Base-by-base conservation (phyloP, 2,888 invertebrate genomes). In the Ornithoptera alexandrae region DNA sequence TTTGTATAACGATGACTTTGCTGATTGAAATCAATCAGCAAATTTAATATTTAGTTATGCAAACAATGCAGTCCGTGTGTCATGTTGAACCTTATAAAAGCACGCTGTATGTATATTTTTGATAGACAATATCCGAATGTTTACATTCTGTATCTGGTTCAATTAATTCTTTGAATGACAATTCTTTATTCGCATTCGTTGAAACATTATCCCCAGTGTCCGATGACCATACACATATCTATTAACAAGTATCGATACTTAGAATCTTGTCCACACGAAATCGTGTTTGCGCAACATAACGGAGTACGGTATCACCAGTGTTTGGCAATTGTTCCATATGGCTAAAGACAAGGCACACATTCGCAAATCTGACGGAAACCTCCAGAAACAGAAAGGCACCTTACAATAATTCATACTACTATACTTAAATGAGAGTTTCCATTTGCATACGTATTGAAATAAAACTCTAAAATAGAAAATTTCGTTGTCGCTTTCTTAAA, bases 21-120 rank as follows among this genome's bases (percentile, higher is more conserved):
- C 71, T 64, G 65, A 69, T 69, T 65, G 67, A 65, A 67, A 71
- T 62, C 72, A 72, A 72, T 71, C 64, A 67, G 69, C 67, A 57
- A 69, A 71, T 71, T 72, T 69, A 67, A 69, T 71, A 67, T 70
- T 50, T 66, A 66, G 46, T 66, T n/a, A n/a, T 6, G 42, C 46
- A 50, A n/a, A 58, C 46, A 50, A 30, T 39, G 36, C 36, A n/a
- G 56, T 20, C 15, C 20, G 36, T 36, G 53, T 30, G 17, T 24
- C 59, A 61, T 15, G 18, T 36, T 15, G 36, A 18, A 60, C 24
- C 36, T 20, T 36, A 18, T 30, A 4, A 39, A 58, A 68, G 58
- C 42, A 4, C 24, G 58, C 17, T 61, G 60, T 65, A 63, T 15
- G n/a, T 58, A 58, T 22, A 62, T 57, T 68, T 69, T 71, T 59